Base-by-base conservation (phyloP, 2,888 invertebrate genomes). In the Sialis fuliginosa region DNA sequence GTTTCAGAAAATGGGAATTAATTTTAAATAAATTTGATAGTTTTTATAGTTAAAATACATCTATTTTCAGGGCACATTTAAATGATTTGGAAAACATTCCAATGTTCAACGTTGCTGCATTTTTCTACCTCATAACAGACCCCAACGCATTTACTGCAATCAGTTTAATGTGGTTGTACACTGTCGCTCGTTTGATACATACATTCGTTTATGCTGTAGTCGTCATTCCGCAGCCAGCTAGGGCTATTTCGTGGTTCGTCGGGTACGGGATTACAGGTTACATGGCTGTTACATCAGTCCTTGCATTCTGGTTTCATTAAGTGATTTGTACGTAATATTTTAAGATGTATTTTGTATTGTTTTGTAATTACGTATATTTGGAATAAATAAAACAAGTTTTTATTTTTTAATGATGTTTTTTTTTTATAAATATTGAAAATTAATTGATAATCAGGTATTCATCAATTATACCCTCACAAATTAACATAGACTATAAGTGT, bases 21-120 rank as follows among this genome's bases (percentile, higher is more conserved):
- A n/a, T n/a, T n/a, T n/a, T n/a, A n/a, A n/a, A n/a, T 43, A 32
- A 34, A 47, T 33, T 12, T 35, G 8, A 12, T 37, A 13, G 31
- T 40, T 42, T 39, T 42, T 42, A 33, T 34, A 33, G n/a, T 37
- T 12, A 12, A 22, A 39, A 41, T 42, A 42, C 33, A 45, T 42
- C 51, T 51, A 48, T 41, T 63, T 65, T 6, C 60, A 79, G 80
- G 55, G 80, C 79, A 8, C 80, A 82, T 58, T 66, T 72, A 54
- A 83, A 83, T 56, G 82, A 83, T 58, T 58, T 82, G 60, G 82
- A 82, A 62, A 83, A 81, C 60, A 80, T 83, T 47, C 69, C 76
- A 0, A 68, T 74, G 1, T 83, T 81, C 58, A 69, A 79, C 59
- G 55, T 77, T 9, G 60, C 76, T 33, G 75, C 72, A 5, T 68